Percentiles rank a stretch among this genome's conserved stretches.
phyloP scores from a whole-genome alignment of 1,140 invertebrate species.

The Eriosoma lanigerum region DNA sequence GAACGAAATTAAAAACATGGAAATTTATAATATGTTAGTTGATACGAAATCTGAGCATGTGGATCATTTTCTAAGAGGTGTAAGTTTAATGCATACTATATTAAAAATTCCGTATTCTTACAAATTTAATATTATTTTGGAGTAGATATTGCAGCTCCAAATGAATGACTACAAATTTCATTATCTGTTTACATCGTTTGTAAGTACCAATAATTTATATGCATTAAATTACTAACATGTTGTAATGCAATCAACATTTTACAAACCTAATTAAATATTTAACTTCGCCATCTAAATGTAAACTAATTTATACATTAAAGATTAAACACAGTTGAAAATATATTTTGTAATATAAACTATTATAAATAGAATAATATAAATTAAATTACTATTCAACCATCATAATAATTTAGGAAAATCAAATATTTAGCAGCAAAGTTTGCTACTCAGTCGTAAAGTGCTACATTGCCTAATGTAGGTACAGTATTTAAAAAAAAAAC shows the following conservation, averaged over 20 bases:
- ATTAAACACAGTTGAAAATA: too few species aligned
- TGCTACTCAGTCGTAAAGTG: too few species aligned
- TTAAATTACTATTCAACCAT: too few species aligned
- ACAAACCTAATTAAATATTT: too few species aligned
- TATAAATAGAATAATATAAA: too few species aligned
- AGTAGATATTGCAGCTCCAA: conserved; percentile 67
- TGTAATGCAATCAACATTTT: background rate
- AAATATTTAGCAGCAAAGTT: too few species aligned
- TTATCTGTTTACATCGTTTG: conserved; percentile 71
- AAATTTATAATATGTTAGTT: conserved; percentile 66
- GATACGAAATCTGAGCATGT: conserved; percentile 65
- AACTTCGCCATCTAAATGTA: too few species aligned
- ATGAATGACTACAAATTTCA: conserved; percentile 74
- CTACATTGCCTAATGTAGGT: too few species aligned
- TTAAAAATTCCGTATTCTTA: background rate
- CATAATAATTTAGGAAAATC: too few species aligned
- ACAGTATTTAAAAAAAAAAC: too few species aligned
- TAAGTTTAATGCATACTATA: conserved; percentile 58
- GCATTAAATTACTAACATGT: background rate
- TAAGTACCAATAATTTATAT: conserved; percentile 60
- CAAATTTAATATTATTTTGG: conserved; percentile 44
- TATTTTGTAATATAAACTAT: too few species aligned
- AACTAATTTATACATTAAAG: too few species aligned
- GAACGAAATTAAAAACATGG: conserved; percentile 65
- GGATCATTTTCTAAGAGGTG: conserved; percentile 65